These are phyloP conservation scores for Seriola rivoliana DNA, from an alignment of 2,113 vertebrate genomes.

Conservation along the genomic window DNA sequence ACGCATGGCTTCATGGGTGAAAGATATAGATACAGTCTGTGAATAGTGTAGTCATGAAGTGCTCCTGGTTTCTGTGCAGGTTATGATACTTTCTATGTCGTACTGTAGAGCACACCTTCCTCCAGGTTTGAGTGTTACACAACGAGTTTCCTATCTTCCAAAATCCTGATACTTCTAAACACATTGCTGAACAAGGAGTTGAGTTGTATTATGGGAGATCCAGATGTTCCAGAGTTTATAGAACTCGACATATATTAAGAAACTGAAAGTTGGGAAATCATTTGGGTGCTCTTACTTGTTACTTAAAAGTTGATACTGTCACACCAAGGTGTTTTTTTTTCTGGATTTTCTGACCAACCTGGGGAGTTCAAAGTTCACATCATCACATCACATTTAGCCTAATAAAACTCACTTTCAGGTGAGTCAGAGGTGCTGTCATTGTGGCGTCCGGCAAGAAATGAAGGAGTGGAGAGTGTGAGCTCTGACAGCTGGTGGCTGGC, in stretches of 20 bases:
- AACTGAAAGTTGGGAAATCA: not conserved
- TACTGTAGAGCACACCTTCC: too few relatives aligned
- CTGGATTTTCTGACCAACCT: not conserved
- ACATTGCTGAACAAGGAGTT: too few relatives aligned
- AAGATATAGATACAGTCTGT: too few relatives aligned
- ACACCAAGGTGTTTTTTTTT: not conserved
- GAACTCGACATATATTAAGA: not conserved
- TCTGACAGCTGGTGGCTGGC: not conserved
- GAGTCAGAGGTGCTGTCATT: slow-evolving; percentile 9
- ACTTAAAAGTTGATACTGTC: not conserved
- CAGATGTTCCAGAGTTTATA: not conserved
- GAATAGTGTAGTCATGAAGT: too few relatives aligned
- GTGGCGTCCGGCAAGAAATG: not conserved
- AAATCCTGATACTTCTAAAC: too few relatives aligned
- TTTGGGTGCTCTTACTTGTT: too few relatives aligned
- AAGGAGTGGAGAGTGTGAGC: not conserved
- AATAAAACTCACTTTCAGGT: not conserved
- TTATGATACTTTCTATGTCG: too few relatives aligned
- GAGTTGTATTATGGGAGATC: not conserved
- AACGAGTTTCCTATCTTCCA: too few relatives aligned
- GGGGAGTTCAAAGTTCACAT: not conserved
- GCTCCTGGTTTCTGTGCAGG: too few relatives aligned
- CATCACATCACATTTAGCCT: not conserved
- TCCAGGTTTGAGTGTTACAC: too few relatives aligned
- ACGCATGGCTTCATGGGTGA: too few relatives aligned